Conservation (phyloP, 1,140 invertebrate species). For the Drosophila funebris region DNA sequence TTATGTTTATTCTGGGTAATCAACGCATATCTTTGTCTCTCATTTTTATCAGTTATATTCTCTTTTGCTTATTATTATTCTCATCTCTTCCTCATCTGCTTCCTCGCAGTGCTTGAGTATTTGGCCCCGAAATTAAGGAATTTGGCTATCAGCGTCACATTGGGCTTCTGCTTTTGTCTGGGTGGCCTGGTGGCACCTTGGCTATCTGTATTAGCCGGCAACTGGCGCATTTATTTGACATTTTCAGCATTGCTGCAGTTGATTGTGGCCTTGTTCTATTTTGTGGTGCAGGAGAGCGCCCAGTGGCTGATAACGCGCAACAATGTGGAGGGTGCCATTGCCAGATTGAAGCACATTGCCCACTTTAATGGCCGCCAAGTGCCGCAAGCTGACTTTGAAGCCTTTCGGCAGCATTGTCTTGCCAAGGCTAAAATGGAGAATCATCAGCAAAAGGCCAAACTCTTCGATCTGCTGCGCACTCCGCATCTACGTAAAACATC, state of each 20-base stretch:
- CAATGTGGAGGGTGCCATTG: conserved; percentile 84
- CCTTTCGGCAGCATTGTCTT: conserved; percentile 75
- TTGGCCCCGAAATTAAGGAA: conserved; percentile 85
- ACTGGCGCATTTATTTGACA: conserved; percentile 85
- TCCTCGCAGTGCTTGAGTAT: conserved; percentile 85
- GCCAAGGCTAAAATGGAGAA: conserved; percentile 52
- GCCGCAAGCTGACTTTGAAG: conserved; percentile 77
- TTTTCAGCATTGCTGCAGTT: conserved; percentile 84
- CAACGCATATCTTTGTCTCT: conserved; percentile 51
- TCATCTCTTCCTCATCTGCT: not conserved
- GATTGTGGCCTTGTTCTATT: conserved; percentile 84
- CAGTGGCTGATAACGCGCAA: conserved; percentile 87
- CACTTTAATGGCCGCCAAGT: conserved; percentile 85
- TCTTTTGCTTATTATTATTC: not conserved
- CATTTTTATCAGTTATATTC: conserved; percentile 19
- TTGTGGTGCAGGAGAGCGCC: conserved; percentile 86
- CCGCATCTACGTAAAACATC: conserved; percentile 51
- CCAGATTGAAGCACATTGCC: conserved; percentile 85
- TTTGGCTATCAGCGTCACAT: conserved; percentile 85
- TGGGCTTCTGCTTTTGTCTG: conserved; percentile 86
- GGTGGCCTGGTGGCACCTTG: conserved; percentile 85
- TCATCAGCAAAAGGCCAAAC: conserved; percentile 51
- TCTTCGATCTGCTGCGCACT: conserved; percentile 55
- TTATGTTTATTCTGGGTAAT: conserved; percentile 87
- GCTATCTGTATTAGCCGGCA: conserved; percentile 84